phyloP scores from a whole-genome alignment of 2,888 invertebrate species.

The Erebia epiphron region DNA sequence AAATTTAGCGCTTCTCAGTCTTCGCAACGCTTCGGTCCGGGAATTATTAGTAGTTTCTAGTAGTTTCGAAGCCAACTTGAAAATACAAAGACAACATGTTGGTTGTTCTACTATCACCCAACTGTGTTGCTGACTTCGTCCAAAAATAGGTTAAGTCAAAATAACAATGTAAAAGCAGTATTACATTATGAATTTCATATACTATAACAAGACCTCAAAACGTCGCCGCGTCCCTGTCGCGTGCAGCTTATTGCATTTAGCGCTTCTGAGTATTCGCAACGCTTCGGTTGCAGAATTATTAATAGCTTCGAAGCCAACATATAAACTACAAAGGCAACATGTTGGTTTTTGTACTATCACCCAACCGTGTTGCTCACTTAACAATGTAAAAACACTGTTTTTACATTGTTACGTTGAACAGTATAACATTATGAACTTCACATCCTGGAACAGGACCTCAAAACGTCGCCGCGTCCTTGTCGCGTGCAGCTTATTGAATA shows the following conservation, averaged over 20 bases:
- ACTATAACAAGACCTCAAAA: not conserved
- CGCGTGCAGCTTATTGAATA: constrained; percentile 11
- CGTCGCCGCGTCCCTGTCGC: not conserved
- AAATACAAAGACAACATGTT: not conserved
- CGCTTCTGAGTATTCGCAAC: not conserved
- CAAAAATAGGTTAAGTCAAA: no score
- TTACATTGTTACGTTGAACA: no score
- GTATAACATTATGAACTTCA: no score
- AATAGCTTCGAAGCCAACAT: not conserved
- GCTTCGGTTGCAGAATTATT: constrained; percentile 3
- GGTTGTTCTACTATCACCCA: no score
- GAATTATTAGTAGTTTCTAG: constrained; percentile 9
- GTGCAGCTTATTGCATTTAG: constrained; percentile 9
- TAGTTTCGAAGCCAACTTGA: not conserved
- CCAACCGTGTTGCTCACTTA: no score
- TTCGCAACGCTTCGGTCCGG: not conserved
- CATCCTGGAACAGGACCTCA: not conserved
- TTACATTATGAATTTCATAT: no score
- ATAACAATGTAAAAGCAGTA: no score
- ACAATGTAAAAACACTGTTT: no score
- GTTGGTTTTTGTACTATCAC: no score
- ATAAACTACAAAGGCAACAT: not conserved
- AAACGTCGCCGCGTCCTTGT: not conserved
- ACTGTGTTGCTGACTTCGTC: no score
- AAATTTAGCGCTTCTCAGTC: constrained; percentile 1